phyloP scores from a whole-genome alignment of 1,140 invertebrate genomes.

The Bactericera cockerelli region DNA sequence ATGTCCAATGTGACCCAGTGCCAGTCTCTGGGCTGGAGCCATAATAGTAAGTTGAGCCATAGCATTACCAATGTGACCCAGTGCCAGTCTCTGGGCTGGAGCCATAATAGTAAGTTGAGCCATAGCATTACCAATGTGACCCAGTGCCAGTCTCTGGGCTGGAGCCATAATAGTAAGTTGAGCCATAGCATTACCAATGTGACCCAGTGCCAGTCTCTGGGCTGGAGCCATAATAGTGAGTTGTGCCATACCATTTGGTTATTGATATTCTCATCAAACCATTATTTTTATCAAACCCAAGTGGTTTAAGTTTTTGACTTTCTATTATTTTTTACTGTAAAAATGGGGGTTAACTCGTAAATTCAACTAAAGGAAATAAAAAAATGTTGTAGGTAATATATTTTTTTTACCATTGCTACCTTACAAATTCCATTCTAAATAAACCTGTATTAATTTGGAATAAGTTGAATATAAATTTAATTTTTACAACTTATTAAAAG shows the following conservation, averaged over 20 bases:
- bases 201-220: conserved; percentile 57
- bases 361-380: too few species aligned
- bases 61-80: conserved; percentile 33
- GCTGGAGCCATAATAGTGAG: conserved; percentile 61
- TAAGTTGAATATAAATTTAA: too few species aligned
- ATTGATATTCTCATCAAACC: too few species aligned
- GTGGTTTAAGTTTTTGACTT: neutral
- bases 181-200: too few species aligned
- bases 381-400: too few species aligned
- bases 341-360: too few species aligned
- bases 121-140: conserved; percentile 27
- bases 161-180: conserved; percentile 54
- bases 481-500: too few species aligned
- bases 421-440: too few species aligned
- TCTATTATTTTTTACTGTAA: neutral
- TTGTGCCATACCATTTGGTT: too few species aligned
- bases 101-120: conserved; percentile 47
- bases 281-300: neutral
- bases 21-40: conserved; percentile 67
- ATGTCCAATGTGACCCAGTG: conserved; percentile 37
- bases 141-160: conserved; percentile 67
- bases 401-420: too few species aligned
- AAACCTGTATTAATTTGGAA: too few species aligned
- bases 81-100: conserved; percentile 71
- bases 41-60: conserved; percentile 44